Evolutionary conservation across 2,113 vertebrate genomes (phyloP), one percentile per base, ranked within the genome.

Genomic region (Telmatochromis brichardi): DNA sequence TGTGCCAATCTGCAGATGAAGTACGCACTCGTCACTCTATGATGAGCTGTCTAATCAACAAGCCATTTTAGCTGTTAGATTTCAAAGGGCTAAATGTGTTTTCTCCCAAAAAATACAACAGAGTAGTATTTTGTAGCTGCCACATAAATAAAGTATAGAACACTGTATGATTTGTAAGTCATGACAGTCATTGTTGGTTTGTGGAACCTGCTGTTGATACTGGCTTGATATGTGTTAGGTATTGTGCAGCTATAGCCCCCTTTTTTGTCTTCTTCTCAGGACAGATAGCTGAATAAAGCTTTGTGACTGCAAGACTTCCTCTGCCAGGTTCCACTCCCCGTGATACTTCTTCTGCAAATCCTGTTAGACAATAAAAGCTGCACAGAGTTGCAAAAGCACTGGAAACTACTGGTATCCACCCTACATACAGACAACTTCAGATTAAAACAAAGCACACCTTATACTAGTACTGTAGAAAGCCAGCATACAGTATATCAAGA

Each of bases 261-360:
- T 76, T 50, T 71, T 76, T 76, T 47, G 23, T 47, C 35, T 28
- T 13, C 11, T 71, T 33, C 4, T 55, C 40, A 11, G 71, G 63
- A 79, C 19, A 40, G 33, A 57, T 19, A 33, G 14, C 60, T 81
- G 47, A 60, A 83, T 31, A 37, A 84, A 54, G 35, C 53, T 76
- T 54, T 88, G 10, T 33, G 42, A 81, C 31, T 86, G 15, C 19
- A 7, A 83, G 57, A 92, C 91, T 93, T 92, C 84, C 93, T 94
- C 81, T 88, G 47, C 82, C 4, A 3, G 31, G 40, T 89, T 90
- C 82, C 83, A 82, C 65, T 54, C 85, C 33, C 82, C 26, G 8
- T 84, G 63, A 5, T 31, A 60, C 81, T 82, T 87, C 73, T 86
- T 87, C 63, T 86, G 83, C 84, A 80, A 33, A 55, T 89, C 55